These are phyloP conservation scores for Parambassis ranga DNA, from an alignment of 2,797 vertebrate genomes.

Conservation along the genomic window DNA sequence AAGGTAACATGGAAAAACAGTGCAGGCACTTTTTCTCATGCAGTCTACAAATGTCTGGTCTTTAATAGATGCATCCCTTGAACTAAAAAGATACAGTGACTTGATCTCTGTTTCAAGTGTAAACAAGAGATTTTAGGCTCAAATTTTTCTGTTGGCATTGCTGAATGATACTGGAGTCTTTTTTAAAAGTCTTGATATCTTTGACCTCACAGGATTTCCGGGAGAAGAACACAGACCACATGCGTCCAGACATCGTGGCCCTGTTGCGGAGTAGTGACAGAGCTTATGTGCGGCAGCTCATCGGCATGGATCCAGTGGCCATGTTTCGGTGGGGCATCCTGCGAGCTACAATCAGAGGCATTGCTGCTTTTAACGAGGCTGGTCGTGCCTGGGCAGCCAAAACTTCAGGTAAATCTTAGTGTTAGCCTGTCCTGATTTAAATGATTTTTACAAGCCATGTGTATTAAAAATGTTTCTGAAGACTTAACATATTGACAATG, in stretches of 20 bases:
- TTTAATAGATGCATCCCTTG: too few relatives aligned
- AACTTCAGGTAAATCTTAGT: conserved; percentile 76
- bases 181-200: not conserved
- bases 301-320: conserved; percentile 96
- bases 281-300: conserved; percentile 91
- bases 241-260: conserved; percentile 96
- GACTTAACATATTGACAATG: not conserved
- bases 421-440: not conserved
- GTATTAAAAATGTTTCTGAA: not conserved
- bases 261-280: conserved; percentile 93
- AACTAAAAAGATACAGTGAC: too few relatives aligned
- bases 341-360: conserved; percentile 85
- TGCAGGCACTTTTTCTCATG: too few relatives aligned
- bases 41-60: too few relatives aligned
- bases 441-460: too few relatives aligned
- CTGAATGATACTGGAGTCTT: not conserved
- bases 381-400: conserved; percentile 86
- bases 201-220: conserved; percentile 88
- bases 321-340: conserved; percentile 98
- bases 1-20: conserved; percentile 84
- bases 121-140: too few relatives aligned
- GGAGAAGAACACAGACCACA: conserved; percentile 99
- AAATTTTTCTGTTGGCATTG: not conserved
- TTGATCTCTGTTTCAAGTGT: too few relatives aligned
- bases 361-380: conserved; percentile 90